These are phyloP conservation scores for Palaemon carinicauda DNA, from an alignment of 1,140 invertebrate genomes.

Conservation along the genomic window DNA sequence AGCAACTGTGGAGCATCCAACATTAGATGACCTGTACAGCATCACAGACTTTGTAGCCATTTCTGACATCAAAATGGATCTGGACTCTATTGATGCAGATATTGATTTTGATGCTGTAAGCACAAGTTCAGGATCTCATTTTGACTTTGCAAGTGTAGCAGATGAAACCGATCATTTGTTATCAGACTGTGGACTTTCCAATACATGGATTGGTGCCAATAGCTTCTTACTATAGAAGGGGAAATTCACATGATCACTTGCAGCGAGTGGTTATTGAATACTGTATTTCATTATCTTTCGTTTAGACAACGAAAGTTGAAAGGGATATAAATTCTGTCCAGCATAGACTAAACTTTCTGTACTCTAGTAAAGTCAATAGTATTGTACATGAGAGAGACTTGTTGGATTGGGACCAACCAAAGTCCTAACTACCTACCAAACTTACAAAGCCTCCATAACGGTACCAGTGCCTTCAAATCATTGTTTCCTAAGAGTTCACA, in stretches of 20 bases:
- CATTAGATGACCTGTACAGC: conserved; percentile 77
- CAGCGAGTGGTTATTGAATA: conserved; percentile 10
- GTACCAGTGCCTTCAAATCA: conserved; percentile 54
- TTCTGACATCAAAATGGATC: conserved; percentile 74
- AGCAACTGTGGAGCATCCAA: conserved; percentile 44
- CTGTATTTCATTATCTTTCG: conserved; percentile 28
- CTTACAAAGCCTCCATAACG: conserved; percentile 52
- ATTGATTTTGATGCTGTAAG: conserved; percentile 74
- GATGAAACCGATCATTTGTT: conserved; percentile 74
- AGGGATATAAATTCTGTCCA: conserved; percentile 37
- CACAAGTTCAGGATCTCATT: conserved; percentile 77
- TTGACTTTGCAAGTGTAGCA: conserved; percentile 73
- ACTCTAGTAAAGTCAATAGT: conserved; percentile 48
- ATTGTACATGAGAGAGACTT: conserved; percentile 39
- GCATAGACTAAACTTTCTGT: conserved; percentile 44
- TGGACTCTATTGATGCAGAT: conserved; percentile 69
- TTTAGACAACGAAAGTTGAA: conserved; percentile 49
- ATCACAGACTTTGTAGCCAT: conserved; percentile 71
- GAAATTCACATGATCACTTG: neutral
- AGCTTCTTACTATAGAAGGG: conserved; percentile 33
- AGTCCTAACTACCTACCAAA: conserved; percentile 26
- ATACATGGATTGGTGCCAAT: conserved; percentile 40
- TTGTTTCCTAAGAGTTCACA: conserved; percentile 50
- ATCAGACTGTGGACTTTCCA: conserved; percentile 42
- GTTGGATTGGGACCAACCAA: conserved; percentile 50